Evolutionary conservation across 1,140 invertebrate genomes (phyloP), one percentile per base, ranked within the genome.

Genomic region (Lasioglossum albipes): DNA sequence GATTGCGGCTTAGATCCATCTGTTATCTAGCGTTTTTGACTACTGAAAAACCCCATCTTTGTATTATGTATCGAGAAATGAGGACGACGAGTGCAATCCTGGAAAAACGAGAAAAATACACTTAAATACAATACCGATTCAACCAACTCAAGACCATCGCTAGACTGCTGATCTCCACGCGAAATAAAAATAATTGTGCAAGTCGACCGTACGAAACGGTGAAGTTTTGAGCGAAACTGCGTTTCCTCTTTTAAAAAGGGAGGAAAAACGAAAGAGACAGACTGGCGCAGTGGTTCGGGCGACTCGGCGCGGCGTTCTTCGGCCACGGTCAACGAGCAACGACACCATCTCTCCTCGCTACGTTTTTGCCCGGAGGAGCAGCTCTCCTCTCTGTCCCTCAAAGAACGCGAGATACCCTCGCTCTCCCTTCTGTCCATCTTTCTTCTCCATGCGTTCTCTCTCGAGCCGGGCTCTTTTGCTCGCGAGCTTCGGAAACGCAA

Each of bases 301-400:
- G 75, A 72, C 67, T 82, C 84, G 65, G 81, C 81, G 84, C n/a
- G n/a, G n/a, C n/a, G n/a, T 86, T 83, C 81, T 61, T 76, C 69
- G 78, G 73, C 81, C 81, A 79, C 68, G 80, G 80, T 83, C 85
- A 77, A 87, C 84, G 84, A 87, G 81, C 81, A 81, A 87, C 85
- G 84, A 87, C 85, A 86, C 77, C 75, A 64, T 83, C 84, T 83
- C 82, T 54, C 59, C 75, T 73, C 66, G 78, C 76, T 85, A 78
- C 85, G 85, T 87, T 87, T 87, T 87, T 87, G 81, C 84, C 77
- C 81, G 70, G 67, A 83, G 84, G 76, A 52, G 22, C 74, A n/a
- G n/a, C n/a, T 71, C 68, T 20, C 62, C 31, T 45, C 54, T 54
- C 76, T 76, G 20, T 67, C n/a, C 54, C 54, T 41, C 59, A 10